These are phyloP conservation scores for Leucophenga varia DNA, from an alignment of 1,140 invertebrate species.

Conservation along the genomic window DNA sequence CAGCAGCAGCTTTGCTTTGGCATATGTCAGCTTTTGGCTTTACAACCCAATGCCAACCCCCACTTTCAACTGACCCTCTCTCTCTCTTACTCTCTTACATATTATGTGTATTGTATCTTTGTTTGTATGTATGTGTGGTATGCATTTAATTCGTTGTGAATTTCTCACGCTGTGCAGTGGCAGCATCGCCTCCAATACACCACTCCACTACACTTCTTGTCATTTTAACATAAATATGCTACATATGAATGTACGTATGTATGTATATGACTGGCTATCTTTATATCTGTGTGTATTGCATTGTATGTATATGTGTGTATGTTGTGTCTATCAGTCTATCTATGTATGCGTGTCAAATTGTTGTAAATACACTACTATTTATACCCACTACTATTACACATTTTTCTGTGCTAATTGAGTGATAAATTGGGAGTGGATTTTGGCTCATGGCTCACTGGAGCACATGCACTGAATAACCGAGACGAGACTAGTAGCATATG, in stretches of 20 bases:
- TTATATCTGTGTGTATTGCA: neutral
- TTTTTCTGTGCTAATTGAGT: conserved; percentile 56
- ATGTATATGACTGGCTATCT: conserved; percentile 11
- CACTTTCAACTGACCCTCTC: too few species aligned
- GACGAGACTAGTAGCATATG: conserved; percentile 32
- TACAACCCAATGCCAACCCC: too few species aligned
- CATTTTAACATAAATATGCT: too few species aligned
- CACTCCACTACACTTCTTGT: too few species aligned
- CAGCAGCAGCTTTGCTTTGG: too few species aligned
- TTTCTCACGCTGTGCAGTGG: conserved; percentile 46
- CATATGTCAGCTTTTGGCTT: too few species aligned
- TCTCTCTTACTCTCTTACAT: too few species aligned
- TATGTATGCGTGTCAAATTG: conserved; percentile 32
- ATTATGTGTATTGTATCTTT: too few species aligned
- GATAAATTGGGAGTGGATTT: conserved; percentile 56
- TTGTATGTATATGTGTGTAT: conserved; percentile 7
- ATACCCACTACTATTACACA: too few species aligned
- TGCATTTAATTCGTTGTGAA: conserved; percentile 38
- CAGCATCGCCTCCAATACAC: conserved; percentile 5
- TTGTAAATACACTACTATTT: conserved; percentile 55
- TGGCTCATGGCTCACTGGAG: conserved; percentile 25
- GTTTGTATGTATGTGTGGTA: conserved; percentile 17
- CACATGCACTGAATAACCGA: too few species aligned
- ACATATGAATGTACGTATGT: neutral
- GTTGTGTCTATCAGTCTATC: neutral